Percentiles rank a stretch among this genome's conserved stretches.
These are phyloP conservation scores for Drosophila aldrichi DNA, from an alignment of 2,888 invertebrate genomes.

Conservation along the genomic window DNA sequence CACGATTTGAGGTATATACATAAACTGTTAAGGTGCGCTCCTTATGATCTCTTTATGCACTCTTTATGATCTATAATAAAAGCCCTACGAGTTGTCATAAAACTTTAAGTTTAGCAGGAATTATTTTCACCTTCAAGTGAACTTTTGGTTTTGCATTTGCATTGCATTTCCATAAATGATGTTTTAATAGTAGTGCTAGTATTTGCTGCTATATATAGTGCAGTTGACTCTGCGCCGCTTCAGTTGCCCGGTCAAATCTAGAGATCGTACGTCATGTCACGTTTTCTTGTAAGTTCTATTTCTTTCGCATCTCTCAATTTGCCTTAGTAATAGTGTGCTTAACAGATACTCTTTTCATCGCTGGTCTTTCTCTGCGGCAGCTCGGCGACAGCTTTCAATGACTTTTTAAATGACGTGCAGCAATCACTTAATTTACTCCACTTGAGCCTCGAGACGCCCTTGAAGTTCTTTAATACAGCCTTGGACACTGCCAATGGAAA, in stretches of 20 bases:
- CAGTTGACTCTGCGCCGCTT: background rate
- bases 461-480: background rate
- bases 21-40: too few species aligned
- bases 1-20: too few species aligned
- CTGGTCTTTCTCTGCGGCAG: conserved; percentile 29
- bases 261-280: conserved; percentile 29
- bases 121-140: background rate
- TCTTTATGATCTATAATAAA: background rate
- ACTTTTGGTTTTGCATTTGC: conserved; percentile 10
- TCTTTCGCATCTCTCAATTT: too few species aligned
- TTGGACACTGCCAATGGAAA: background rate
- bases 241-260: conserved; percentile 31
- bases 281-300: conserved; percentile 27
- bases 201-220: conserved; percentile 37
- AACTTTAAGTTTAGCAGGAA: background rate
- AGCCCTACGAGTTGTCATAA: background rate
- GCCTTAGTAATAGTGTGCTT: background rate
- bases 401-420: conserved; percentile 15
- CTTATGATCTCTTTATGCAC: background rate
- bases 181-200: background rate
- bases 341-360: conserved; percentile 38
- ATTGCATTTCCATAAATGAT: conserved; percentile 16
- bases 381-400: conserved; percentile 27
- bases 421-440: conserved; percentile 5
- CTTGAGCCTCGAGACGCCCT: conserved; percentile 6